Conservation (phyloP, 64 coral and sea anemone genomes). For the Hydrozoanthus tunicans region DNA sequence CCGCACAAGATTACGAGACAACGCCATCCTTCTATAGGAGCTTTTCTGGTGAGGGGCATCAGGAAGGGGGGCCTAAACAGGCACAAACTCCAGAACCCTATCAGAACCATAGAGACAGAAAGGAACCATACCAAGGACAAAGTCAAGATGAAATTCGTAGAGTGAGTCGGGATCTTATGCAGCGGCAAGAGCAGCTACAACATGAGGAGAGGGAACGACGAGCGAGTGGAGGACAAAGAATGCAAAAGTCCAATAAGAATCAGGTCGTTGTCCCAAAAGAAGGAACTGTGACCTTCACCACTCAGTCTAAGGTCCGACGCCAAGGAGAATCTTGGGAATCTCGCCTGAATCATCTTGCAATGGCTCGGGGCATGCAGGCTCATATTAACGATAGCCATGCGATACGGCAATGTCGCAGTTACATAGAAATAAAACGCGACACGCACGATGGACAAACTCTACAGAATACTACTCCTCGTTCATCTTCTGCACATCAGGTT, state of each 20-base stretch:
- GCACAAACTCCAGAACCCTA: slow-evolving; percentile 29
- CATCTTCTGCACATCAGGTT: slow-evolving; percentile 19
- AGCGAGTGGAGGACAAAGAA: background rate
- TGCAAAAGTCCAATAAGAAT: background rate
- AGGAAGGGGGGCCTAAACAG: slow-evolving; percentile 22
- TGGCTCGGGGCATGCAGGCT: slow-evolving; percentile 31
- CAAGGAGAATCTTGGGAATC: slow-evolving; percentile 38
- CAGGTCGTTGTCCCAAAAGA: background rate
- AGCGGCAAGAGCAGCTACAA: background rate
- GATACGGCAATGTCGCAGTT: slow-evolving; percentile 23
- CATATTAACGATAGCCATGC: slow-evolving; percentile 32
- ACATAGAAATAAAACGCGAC: slow-evolving; percentile 14
- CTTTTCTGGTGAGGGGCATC: slow-evolving; percentile 41
- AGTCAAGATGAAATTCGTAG: background rate
- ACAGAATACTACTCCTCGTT: background rate
- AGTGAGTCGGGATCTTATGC: background rate
- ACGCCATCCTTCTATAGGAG: slow-evolving; percentile 15
- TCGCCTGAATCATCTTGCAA: slow-evolving; percentile 32
- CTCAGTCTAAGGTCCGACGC: background rate
- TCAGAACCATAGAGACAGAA: slow-evolving; percentile 20
- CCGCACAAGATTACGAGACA: background rate
- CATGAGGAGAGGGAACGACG: background rate
- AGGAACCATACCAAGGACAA: background rate
- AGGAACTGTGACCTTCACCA: background rate
- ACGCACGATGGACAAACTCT: background rate